Evolutionary conservation across 2,797 vertebrate genomes (phyloP), one percentile per base, ranked within the genome.

Genomic region (Zalophus californianus): DNA sequence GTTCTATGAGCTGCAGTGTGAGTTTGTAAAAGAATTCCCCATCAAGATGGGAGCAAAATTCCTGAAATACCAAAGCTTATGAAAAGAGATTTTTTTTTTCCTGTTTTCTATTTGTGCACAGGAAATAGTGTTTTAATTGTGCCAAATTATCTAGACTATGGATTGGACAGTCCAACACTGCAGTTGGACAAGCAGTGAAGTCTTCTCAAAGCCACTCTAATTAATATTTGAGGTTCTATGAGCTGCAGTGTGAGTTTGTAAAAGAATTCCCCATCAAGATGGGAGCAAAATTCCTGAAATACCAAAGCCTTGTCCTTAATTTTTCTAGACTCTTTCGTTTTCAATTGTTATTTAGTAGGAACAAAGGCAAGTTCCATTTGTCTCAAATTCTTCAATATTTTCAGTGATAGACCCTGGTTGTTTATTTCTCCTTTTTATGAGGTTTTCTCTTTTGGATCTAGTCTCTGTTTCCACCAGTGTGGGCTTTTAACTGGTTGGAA

Each of bases 331-430:
- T 56, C 58, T 11, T 83, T 38, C 1, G 3, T 78, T 84, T 93
- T 62, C 12, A 29, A n/a, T 35, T 85, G 56, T 66, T 96, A 91
- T 73, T 97, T 29, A 50, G 29, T 48, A 83, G 13, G 12, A 78
- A 73, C 4, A 44, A 44, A 44, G 44, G 50, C 35, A 14, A 56
- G 92, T 86, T 92, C 27, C 25, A 8, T 62, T 92, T 82, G 27
- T 88, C 44, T 91, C 60, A 56, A 50, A 72, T 79, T 97, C 54
- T 90, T 91, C 41, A 21, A 10, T 27, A 72, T 66, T 92, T 84
- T 78, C 38, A 27, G 44, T 35, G 20, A 70, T 35, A 86, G n/a
- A 14, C 2, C 72, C 35, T 25, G 21, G 50, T 41, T 14, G 7
- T 50, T 78, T 88, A 48, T 83, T 94, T 95, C 10, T 66, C 48